These are phyloP conservation scores for Ptychadena robeensis DNA, from an alignment of 2,797 vertebrate species.

Conservation along the genomic window DNA sequence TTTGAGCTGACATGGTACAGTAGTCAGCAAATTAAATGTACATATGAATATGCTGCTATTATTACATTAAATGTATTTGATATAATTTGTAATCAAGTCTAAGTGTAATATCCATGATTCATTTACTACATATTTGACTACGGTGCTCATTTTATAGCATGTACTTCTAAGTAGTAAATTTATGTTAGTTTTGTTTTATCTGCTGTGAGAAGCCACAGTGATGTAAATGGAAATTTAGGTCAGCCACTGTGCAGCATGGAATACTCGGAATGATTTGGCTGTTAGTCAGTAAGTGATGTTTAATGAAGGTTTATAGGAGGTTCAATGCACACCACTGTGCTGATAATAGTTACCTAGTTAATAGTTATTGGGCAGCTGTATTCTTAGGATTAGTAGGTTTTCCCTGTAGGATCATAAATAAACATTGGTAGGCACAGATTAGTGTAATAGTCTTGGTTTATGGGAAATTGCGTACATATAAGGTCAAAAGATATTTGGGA, in stretches of 20 bases:
- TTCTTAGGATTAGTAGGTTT: not conserved
- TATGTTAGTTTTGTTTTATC: not conserved
- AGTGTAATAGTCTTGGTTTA: not conserved
- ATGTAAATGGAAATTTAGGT: not conserved
- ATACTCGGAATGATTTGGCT: not conserved
- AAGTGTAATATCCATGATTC: too few species aligned
- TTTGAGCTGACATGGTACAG: not conserved
- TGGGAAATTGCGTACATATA: too few species aligned
- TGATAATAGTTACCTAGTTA: not conserved
- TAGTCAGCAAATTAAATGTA: not conserved
- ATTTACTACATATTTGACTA: not conserved
- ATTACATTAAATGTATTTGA: not conserved
- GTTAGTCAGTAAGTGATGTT: not conserved
- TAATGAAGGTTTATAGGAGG: not conserved
- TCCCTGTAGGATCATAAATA: not conserved
- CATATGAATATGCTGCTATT: not conserved
- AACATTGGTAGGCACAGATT: not conserved
- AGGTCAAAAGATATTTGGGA: too few species aligned
- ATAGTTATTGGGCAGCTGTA: not conserved
- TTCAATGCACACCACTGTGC: not conserved
- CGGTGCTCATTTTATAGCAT: not conserved
- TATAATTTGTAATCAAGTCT: not conserved
- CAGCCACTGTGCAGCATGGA: not conserved
- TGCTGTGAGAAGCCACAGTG: not conserved
- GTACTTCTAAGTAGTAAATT: not conserved